Evolutionary conservation across 2,888 invertebrate genomes (phyloP).

Genomic region (Pegoplata infirma): DNA sequence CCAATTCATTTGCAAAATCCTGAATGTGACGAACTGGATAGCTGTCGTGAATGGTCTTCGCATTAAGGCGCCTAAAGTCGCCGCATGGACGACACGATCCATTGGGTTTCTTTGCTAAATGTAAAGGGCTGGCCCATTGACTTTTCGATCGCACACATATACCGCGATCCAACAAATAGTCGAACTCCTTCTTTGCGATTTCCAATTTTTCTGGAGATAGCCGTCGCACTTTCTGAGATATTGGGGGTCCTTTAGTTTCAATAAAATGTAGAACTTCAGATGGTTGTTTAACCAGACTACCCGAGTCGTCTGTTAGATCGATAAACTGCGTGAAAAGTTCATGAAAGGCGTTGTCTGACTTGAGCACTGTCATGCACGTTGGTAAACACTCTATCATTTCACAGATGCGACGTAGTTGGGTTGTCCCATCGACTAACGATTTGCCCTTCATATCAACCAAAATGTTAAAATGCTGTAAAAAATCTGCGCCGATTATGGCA

Average conservation of each 20-base stretch:
- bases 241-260: slow-evolving; percentile 41
- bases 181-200: slow-evolving; percentile 32
- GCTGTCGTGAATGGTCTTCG: not conserved
- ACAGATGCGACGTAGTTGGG: too few relatives aligned
- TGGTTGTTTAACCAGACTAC: not conserved
- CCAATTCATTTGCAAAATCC: too few relatives aligned
- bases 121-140: slow-evolving; percentile 56
- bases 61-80: slow-evolving; percentile 1
- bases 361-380: not conserved
- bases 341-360: too few relatives aligned
- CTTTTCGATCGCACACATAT: slow-evolving; percentile 58
- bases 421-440: too few relatives aligned
- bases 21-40: slow-evolving; percentile 45
- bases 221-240: slow-evolving; percentile 33
- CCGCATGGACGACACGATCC: slow-evolving; percentile 30
- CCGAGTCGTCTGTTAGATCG: not conserved
- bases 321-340: not conserved
- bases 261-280: slow-evolving; percentile 30
- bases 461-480: not conserved
- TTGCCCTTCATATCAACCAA: too few relatives aligned
- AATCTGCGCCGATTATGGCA: slow-evolving; percentile 21
- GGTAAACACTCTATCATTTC: not conserved
- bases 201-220: slow-evolving; percentile 42
- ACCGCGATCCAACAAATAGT: slow-evolving; percentile 38
- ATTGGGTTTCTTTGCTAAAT: slow-evolving; percentile 42